Evolutionary conservation across 1,140 invertebrate species (phyloP).

Genomic region (Drosophila melanica): DNA sequence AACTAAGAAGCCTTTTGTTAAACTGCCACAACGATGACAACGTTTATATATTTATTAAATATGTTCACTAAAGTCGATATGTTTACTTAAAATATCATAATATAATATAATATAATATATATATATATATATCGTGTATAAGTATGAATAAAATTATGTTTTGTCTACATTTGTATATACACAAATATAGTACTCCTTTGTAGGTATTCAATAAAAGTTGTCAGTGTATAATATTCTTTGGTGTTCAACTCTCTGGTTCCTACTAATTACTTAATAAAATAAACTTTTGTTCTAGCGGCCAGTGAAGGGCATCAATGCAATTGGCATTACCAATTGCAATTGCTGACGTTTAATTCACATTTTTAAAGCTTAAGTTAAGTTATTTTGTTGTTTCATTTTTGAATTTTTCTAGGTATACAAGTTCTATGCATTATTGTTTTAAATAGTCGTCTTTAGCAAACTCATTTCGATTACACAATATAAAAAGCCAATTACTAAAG

Average conservation of each 20-base stretch:
- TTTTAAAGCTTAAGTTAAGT: constrained; percentile 68
- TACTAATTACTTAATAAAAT: constrained; percentile 42
- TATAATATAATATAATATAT: no score
- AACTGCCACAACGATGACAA: constrained; percentile 48
- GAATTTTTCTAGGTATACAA: constrained; percentile 32
- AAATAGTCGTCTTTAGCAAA: constrained; percentile 55
- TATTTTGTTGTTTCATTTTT: background rate
- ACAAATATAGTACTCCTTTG: constrained; percentile 17
- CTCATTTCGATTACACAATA: constrained; percentile 59
- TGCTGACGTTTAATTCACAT: constrained; percentile 40
- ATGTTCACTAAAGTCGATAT: constrained; percentile 65
- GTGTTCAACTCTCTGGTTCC: constrained; percentile 17
- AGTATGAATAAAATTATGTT: constrained; percentile 33
- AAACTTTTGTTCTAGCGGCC: constrained; percentile 74
- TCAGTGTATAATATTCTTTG: constrained; percentile 23
- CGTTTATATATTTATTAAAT: constrained; percentile 44
- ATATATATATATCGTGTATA: constrained; percentile 57
- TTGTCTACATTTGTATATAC: constrained; percentile 35
- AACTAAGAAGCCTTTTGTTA: constrained; percentile 51
- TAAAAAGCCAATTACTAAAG: constrained; percentile 78
- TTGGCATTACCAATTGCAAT: constrained; percentile 26
- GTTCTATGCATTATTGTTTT: constrained; percentile 47
- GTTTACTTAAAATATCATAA: constrained; percentile 64
- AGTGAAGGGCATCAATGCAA: constrained; percentile 72
- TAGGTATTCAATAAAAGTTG: constrained; percentile 42